Conservation (phyloP, 2,888 invertebrate species). For the Tetrapedia diversipes region DNA sequence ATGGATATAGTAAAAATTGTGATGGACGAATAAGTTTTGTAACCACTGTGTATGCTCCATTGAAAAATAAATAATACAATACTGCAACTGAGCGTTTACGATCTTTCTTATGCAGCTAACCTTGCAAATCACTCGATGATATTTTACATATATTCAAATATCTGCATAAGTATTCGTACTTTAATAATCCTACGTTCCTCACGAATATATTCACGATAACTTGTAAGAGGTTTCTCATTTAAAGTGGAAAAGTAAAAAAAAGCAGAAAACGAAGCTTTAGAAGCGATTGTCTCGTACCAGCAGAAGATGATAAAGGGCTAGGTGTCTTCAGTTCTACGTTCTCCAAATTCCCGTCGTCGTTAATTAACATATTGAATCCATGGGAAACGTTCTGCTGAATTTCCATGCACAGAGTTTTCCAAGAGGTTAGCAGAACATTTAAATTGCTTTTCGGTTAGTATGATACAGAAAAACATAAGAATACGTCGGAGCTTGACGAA, state of each 20-base stretch:
- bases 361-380: conserved; percentile 51
- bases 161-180: too few species aligned
- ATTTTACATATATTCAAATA: too few species aligned
- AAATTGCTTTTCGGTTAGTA: conserved; percentile 3
- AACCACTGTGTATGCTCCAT: too few species aligned
- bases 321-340: conserved; percentile 32
- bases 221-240: too few species aligned
- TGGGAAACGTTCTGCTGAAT: conserved; percentile 18
- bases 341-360: conserved; percentile 16
- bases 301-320: conserved; percentile 28
- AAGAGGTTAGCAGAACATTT: conserved; percentile 30
- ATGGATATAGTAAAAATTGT: too few species aligned
- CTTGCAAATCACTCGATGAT: too few species aligned
- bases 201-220: too few species aligned
- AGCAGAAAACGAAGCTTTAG: neutral
- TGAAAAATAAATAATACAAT: too few species aligned
- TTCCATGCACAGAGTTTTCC: conserved; percentile 8
- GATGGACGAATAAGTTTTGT: too few species aligned
- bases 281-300: conserved; percentile 49
- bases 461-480: conserved; percentile 53
- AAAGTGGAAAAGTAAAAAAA: neutral
- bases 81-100: too few species aligned
- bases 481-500: conserved; percentile 7
- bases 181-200: too few species aligned
- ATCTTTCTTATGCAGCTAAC: too few species aligned